Base-by-base conservation (phyloP, 2,113 vertebrate species). In the Poeciliopsis turrubarensis region DNA sequence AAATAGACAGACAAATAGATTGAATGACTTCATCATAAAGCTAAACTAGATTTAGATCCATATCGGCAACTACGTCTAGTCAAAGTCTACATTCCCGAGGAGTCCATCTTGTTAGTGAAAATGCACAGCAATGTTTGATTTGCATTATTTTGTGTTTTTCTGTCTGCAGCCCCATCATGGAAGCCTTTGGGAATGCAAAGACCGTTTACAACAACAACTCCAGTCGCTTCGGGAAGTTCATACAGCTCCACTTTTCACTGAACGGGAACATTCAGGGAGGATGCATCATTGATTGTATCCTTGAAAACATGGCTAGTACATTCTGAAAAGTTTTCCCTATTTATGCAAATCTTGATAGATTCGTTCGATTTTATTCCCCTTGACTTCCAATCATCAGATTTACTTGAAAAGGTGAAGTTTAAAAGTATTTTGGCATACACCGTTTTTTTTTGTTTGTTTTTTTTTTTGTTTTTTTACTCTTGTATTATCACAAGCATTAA, bases 141-240 rank as follows among this genome's bases (percentile, higher is more conserved):
- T 57, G 51, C 8, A n/a, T 25, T 8, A 57, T 26, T 65, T 39
- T 12, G 64, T 37, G 7, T 65, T 32, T 32, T 84, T 81, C 17
- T 81, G 64, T 91, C 80, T 86, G 6, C 90, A 97, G 97, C 77
- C 97, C 97, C 41, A 96, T 97, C 82, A 95, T 97, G 94, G 97
- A 97, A 75, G 96, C 96, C 5, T 97, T 97, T 84, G 97, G 97
- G 70, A 97, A 97, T 15, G 96, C 97, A 54, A 97, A 96, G 88
- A 97, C 97, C 0, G 95, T 97, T 41, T 97, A 97, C 92, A 97
- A 97, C 92, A 97, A 97, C 89, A 97, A 97, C 91, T 97, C 97
- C 72, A 97, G 96, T 54, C 96, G 97, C 80, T 97, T 97, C 44
- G 97, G 97, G 75, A 97, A 97, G 83, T 97, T 97, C 84, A 97